phyloP scores from a whole-genome alignment of 1,140 invertebrate species.

The Bemisia tabaci region DNA sequence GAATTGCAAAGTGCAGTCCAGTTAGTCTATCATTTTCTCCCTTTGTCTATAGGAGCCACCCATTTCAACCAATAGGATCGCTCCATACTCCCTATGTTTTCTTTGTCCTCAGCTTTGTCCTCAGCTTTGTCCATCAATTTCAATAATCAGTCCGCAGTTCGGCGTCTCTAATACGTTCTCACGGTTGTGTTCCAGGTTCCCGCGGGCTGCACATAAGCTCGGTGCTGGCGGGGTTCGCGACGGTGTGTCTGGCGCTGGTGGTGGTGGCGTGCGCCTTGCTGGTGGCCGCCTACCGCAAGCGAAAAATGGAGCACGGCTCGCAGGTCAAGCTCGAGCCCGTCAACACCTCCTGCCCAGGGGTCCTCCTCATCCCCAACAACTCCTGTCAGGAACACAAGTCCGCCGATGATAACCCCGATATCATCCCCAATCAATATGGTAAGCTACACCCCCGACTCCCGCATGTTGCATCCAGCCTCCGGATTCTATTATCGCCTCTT shows the following conservation, averaged over 20 bases:
- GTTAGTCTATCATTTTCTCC: no score
- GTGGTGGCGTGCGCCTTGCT: not conserved
- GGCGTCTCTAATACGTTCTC: no score
- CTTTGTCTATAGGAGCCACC: no score
- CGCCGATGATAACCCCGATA: not conserved
- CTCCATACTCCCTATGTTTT: no score
- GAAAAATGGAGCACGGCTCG: not conserved
- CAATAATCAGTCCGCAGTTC: no score
- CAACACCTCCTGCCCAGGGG: not conserved
- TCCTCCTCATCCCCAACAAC: not conserved
- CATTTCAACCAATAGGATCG: no score
- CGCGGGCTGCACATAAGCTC: not conserved
- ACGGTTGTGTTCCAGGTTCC: not conserved
- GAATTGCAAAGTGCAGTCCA: no score
- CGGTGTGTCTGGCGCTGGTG: not conserved
- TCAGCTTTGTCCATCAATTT: no score
- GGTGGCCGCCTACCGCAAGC: not conserved
- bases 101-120: no score
- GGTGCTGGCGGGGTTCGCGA: not conserved
- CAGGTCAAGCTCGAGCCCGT: not conserved
- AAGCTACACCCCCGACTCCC: no score
- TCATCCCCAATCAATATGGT: slow-evolving; percentile 1
- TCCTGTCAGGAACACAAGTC: not conserved
- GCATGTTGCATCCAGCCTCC: no score
- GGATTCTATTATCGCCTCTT: no score